phyloP scores from a whole-genome alignment of 2,888 invertebrate genomes.

The Acrobasis repandana region DNA sequence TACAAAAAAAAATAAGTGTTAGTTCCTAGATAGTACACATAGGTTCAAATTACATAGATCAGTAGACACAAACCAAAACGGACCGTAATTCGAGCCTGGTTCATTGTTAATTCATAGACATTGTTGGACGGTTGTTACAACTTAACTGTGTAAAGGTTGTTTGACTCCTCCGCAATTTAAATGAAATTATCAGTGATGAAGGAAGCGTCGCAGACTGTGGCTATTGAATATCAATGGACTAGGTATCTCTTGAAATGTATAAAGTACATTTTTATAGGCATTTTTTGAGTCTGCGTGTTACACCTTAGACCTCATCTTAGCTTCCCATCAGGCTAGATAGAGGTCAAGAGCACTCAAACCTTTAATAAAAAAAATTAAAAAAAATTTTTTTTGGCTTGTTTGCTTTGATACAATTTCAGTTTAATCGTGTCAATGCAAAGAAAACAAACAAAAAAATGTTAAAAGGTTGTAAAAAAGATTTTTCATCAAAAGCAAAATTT shows the following conservation, averaged over 20 bases:
- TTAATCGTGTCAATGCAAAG: too few relatives aligned
- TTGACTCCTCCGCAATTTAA: conserved; percentile 42
- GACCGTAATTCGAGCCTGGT: conserved; percentile 51
- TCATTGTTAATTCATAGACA: conserved; percentile 69
- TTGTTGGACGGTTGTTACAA: conserved; percentile 57
- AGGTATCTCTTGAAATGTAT: conserved; percentile 2
- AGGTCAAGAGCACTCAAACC: too few relatives aligned
- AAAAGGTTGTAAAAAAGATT: too few relatives aligned
- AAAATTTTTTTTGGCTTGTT: not conserved
- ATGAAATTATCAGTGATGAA: conserved; percentile 42
- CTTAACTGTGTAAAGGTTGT: conserved; percentile 50
- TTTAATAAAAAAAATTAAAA: not conserved
- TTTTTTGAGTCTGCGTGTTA: too few relatives aligned
- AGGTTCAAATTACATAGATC: not conserved
- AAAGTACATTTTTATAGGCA: not conserved
- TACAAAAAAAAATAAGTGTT: too few relatives aligned
- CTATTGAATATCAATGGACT: conserved; percentile 26
- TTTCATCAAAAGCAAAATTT: too few relatives aligned
- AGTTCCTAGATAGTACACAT: too few relatives aligned
- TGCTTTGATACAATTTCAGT: too few relatives aligned
- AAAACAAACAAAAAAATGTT: too few relatives aligned
- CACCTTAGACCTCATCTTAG: too few relatives aligned
- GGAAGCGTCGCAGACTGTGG: conserved; percentile 22
- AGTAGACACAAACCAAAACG: conserved; percentile 37
- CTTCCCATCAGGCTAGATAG: too few relatives aligned